Base-by-base conservation (phyloP, 92 coral and sea anemone genomes). In the Porites cylindrica region DNA sequence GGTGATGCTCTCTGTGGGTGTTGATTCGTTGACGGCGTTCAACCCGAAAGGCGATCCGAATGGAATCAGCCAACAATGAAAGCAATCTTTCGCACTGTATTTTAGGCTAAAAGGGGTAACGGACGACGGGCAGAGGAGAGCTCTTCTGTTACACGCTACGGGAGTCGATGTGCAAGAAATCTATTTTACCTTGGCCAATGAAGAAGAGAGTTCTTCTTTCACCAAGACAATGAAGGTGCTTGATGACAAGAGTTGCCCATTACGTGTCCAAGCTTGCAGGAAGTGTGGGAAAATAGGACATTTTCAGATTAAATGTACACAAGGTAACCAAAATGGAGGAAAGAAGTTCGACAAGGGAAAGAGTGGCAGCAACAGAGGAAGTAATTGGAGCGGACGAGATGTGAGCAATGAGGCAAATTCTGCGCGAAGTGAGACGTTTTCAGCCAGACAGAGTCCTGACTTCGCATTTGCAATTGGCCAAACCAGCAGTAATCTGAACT, bases 91-190 rank as follows among this genome's bases (percentile, higher is more conserved):
- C 0, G 47, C 6, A 4, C 4, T 38, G 47, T 38, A 38, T 38
- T 38, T 38, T 5, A 38, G 6, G 47, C 6, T 3, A 26, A 86
- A 86, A 71, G 89, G 86, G 17, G 81, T 90, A 79, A 56, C 78
- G 23, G 53, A 90, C 17, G 52, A 76, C 6, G 86, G 71, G 24
- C 89, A 90, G 72, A 90, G 83, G 51, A 78, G 80, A 75, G 93
- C 90, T 32, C 62, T 90, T 61, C 66, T 90, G 12, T 54, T 90
- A 16, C 93, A 84, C 75, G 59, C 85, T 6, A 89, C 89, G 13
- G 89, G 86, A 50, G 79, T 89, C 75, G 78, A 72, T 62, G 92
- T 89, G 16, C 3, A 7, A 68, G 29, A 68, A 47, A 68, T 68
- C 14, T 68, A 10, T 29, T 68, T 19, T 3, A 51, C 88, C 1